Evolutionary conservation across 2,888 invertebrate genomes (phyloP), one percentile per base, ranked within the genome.

Genomic region (Beris morrisii): DNA sequence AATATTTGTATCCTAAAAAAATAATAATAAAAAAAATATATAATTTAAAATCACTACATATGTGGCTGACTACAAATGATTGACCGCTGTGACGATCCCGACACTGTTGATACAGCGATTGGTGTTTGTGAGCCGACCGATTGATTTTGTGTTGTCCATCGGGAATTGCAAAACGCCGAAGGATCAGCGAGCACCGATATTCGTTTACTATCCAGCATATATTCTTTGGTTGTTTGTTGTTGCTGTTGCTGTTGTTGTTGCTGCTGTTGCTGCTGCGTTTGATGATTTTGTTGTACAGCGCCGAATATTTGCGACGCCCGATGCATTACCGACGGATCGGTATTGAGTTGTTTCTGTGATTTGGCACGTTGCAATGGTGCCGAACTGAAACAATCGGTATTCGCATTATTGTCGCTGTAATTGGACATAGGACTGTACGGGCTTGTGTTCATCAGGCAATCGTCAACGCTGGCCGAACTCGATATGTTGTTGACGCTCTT

Each of bases 271-370:
- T 66, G 63, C 43, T 57, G 52, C 55, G 52, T 46, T 48, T 59
- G 59, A 38, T 38, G 38, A 38, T 38, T 38, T 11, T 22, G 13
- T 15, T 32, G 22, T 5, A 22, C 28, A 57, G 73, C 72, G 55
- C 74, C 73, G 64, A 82, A 80, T 72, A 83, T 79, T 74, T 84
- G 83, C 32, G 86, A 85, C 70, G 86, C 84, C 66, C 86, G 83
- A 75, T 85, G 85, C 74, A 85, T 84, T 52, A 85, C 82, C 66
- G 86, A 86, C 66, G 87, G 85, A 78, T 92, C 92, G 43, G 91
- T 92, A 82, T 92, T 93, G 70, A 93, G 85, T 79, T 92, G 92
- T 81, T 93, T 93, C 75, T 91, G 89, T 77, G 88, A 87, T 74
- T 87, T 83, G 75, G 86, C 85, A 72, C 88, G 84, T 76, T 88